A percentile compares a stretch with the other conserved stretches of the same genome.
These are phyloP conservation scores for Eubucco bourcierii DNA, from an alignment of 2,113 vertebrate species.

Conservation along the genomic window DNA sequence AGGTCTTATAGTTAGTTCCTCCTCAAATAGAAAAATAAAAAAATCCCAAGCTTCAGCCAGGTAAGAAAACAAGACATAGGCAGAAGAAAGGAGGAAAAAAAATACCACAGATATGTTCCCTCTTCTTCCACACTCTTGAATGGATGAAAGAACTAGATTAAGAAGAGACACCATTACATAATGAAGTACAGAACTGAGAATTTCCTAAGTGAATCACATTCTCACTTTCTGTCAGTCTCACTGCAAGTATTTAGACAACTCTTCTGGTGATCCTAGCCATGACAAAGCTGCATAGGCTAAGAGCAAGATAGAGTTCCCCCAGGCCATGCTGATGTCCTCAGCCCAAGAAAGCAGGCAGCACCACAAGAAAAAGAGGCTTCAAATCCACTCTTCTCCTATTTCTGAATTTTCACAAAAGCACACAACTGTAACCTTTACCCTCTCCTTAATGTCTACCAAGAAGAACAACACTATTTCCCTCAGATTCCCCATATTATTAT, in stretches of 20 bases:
- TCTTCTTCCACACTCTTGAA: neutral
- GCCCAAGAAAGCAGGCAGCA: neutral
- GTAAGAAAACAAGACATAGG: neutral
- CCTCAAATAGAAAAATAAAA: neutral
- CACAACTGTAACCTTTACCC: neutral
- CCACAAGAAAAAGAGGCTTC: neutral
- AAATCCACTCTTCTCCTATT: neutral
- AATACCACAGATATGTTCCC: neutral
- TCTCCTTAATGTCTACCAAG: neutral
- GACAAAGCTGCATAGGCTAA: accelerated
- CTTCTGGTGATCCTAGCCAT: accelerated
- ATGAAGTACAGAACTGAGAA: neutral
- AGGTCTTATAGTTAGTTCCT: neutral
- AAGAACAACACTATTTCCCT: neutral
- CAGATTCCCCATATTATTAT: neutral
- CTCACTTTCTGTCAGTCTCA: neutral
- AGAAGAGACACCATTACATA: neutral
- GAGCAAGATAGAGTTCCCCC: neutral
- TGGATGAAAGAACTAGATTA: neutral
- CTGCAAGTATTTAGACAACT: neutral
- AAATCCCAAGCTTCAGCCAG: neutral
- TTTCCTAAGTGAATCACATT: neutral
- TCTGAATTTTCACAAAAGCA: neutral
- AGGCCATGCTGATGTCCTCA: neutral
- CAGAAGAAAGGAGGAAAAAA: neutral